Evolutionary conservation across 2,797 vertebrate species (phyloP), one percentile per base, ranked within the genome.

Genomic region (Rhynchonycteris naso): DNA sequence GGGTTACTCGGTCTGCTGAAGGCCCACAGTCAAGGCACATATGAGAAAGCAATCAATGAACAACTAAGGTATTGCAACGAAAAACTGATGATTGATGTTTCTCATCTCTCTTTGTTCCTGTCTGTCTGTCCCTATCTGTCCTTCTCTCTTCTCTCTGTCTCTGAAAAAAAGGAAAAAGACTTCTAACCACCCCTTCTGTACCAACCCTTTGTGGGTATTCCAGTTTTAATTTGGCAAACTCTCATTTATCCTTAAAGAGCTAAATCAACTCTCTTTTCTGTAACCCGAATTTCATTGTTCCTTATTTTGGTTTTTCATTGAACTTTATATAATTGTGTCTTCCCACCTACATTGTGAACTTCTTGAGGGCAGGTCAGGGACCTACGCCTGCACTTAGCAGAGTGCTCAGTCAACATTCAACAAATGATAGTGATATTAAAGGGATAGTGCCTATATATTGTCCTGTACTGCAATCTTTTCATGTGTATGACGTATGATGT

Each of bases 401-500:
- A 18, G 82, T 47, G 61, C 58, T 66, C 76, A 24, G 52, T 69
- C 80, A 92, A 56, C 7, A 68, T 30, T 72, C 15, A 69, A 52
- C 6, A 54, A 71, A 76, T 10, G 22, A 11, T 21, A 52, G 66
- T 56, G 54, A 78, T n/a, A 66, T 65, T 71, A 68, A 80, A 80
- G 14, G 71, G 81, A 18, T 26, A 59, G 58, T 8, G 72, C 89
- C 35, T 72, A 56, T 52, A 24, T 1, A 4, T 33, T 68, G 72
- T 50, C 26, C 33, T 30, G 22, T 47, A 13, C 4, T 50, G 35
- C n/a, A 52, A 28, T 66, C 47, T 72, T 93, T 58, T 90, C 61
- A 26, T 52, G 90, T 47, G 65, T 50, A 28, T 28, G 43, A 94
- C 69, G 50, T 82, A 80, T 95, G 91, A 66, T 93, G 24, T 56